Percentiles rank a stretch among this genome's conserved stretches.
These are phyloP conservation scores for Orchestia grillus DNA, from an alignment of 1,140 invertebrate genomes.

Conservation along the genomic window DNA sequence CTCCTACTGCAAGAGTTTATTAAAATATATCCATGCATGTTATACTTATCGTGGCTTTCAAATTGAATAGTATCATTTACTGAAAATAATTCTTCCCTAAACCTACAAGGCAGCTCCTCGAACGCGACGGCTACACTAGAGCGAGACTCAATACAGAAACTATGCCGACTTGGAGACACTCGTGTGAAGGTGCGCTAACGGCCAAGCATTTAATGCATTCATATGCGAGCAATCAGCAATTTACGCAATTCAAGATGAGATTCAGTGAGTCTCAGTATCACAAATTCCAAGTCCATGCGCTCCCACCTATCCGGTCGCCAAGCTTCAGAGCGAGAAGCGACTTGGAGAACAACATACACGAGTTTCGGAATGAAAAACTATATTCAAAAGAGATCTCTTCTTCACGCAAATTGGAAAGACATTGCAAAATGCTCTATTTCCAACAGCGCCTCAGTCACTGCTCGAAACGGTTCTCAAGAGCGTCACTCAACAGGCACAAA, in stretches of 20 bases:
- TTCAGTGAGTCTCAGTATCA: background rate
- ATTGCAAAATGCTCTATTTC: too few species aligned
- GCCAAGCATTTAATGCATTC: background rate
- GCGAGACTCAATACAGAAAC: background rate
- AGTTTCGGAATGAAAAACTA: too few species aligned
- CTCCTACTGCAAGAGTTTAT: background rate
- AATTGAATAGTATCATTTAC: background rate
- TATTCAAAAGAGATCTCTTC: too few species aligned
- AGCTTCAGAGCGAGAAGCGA: background rate
- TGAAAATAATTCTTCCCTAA: background rate
- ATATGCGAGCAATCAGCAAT: background rate
- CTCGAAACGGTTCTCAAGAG: too few species aligned
- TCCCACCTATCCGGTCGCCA: background rate
- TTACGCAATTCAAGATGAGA: background rate
- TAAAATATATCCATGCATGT: background rate
- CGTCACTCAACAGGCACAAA: too few species aligned
- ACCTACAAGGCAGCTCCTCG: background rate
- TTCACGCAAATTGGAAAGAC: too few species aligned
- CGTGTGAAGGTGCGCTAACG: too few species aligned
- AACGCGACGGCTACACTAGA: background rate
- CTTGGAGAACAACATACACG: too few species aligned
- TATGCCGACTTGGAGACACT: background rate
- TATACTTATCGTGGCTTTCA: background rate
- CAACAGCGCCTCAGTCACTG: too few species aligned
- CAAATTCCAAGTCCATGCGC: background rate